Base-by-base conservation (phyloP, 2,113 vertebrate species). In the Cebidichthys violaceus region DNA sequence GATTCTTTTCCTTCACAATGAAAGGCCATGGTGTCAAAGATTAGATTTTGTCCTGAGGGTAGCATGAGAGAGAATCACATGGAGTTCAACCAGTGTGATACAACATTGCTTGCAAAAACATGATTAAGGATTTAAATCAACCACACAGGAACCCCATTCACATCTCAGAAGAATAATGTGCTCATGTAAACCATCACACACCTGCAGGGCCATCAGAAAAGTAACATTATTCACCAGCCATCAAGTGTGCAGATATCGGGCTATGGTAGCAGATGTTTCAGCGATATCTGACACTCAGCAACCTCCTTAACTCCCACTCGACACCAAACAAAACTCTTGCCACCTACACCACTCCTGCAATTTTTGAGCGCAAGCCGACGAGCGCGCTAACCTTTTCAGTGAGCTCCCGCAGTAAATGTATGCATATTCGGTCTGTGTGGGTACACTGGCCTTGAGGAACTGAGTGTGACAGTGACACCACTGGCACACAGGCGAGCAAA, bases 251-350 rank as follows among this genome's bases (percentile, higher is more conserved):
- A 82, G 52, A 60, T 66, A 81, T 47, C 62, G 39, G 9, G 31
- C 13, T 55, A 59, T 47, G 60, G 27, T 67, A 60, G 65, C 76
- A 82, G 43, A 75, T 84, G 75, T 84, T 82, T 64, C 45, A 76
- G 37, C 64, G 20, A 73, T 68, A 86, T 78, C 59, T 83, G 81
- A 85, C 81, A 75, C 70, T 4, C 6, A 62, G 52, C 50, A 39
- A 57, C 65, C 81, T 85, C 65, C 54, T 81, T 79, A 31, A 76
- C 75, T 74, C 77, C 82, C 78, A 86, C 89, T 74, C 82, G 81
- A 60, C n/a, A 64, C 50, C 61, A 72, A 86, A 86, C 35, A 75
- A 70, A 87, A 67, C 59, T 83, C 43, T n/a, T 62, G 45, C 72
- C 80, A 68, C 80, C 81, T 74, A 77, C 86, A 66, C 68, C 27